These are phyloP conservation scores for Pseudopipra pipra DNA, from an alignment of 2,113 vertebrate genomes.

Conservation along the genomic window DNA sequence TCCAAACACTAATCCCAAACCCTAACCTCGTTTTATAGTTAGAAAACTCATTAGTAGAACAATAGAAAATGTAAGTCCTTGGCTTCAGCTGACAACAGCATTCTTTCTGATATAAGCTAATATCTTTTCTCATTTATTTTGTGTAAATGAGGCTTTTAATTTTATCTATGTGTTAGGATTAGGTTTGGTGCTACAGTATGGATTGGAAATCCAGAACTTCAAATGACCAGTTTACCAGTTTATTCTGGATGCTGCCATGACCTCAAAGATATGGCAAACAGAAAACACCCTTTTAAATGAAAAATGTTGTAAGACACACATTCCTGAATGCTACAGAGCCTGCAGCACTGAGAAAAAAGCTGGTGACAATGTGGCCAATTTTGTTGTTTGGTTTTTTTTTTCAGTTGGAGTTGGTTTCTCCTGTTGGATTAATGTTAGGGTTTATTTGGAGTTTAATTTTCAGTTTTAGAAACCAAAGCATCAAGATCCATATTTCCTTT, in stretches of 20 bases:
- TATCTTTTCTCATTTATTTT: neutral
- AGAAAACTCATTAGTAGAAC: neutral
- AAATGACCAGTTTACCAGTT: neutral
- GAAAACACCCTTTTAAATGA: neutral
- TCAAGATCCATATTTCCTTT: neutral
- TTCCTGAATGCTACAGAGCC: neutral
- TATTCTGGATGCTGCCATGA: neutral
- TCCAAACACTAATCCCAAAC: neutral
- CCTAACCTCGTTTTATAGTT: neutral
- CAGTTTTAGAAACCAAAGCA: neutral
- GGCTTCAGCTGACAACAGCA: neutral
- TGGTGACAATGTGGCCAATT: neutral
- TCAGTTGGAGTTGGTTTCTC: neutral
- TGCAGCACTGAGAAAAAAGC: neutral
- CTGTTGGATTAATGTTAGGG: neutral
- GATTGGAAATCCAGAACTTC: neutral
- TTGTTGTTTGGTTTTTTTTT: neutral
- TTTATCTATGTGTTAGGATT: neutral
- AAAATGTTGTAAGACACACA: neutral
- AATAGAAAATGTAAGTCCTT: neutral
- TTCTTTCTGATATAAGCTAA: neutral
- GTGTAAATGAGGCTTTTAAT: neutral
- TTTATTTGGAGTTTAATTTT: neutral
- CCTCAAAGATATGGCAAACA: neutral
- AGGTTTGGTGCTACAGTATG: neutral